Evolutionary conservation across 2,888 invertebrate species (phyloP), one percentile per base, ranked within the genome.

Genomic region (Megaustenia siamemsis): DNA sequence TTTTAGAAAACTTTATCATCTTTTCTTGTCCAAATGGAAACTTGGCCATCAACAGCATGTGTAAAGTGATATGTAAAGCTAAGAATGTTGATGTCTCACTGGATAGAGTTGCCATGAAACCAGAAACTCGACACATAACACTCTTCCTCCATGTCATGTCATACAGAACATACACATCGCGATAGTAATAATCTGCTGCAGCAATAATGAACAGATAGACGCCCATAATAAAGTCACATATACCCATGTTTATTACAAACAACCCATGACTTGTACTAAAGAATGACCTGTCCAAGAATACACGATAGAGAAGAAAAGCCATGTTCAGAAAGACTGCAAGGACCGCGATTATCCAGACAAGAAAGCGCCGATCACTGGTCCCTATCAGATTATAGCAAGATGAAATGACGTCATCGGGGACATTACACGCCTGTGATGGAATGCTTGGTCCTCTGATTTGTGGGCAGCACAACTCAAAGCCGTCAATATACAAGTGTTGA

Each of bases 81-180:
- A 96, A 94, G 86, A 96, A 91, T 0, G 96, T 95, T 0, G 96
- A 96, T 5, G 95, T 95, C 91, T 96, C 95, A 86, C 95, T 95
- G 82, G 95, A 95, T 35, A 90, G n/a, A 1, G 89, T 88, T 1
- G 89, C 82, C 32, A 90, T 56, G 53, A 87, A 82, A n/a, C 91
- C 91, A 3, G 90, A 87, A 53, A 88, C 8, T 49, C 87, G 79
- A 75, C 91, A 91, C 21, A 81, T 66, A 5, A 35, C 28, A 28
- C 90, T 89, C 45, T 85, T 68, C 24, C 88, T 82, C 91, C 91
- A 91, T 3, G 83, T 1, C 21, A 69, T 76, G 35, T 90, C 90
- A 78, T 89, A 85, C 88, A 88, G 86, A 12, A 89, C 86, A 79
- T 90, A 91, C n/a, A 71, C 69, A n/a, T 86, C 90, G 5, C 87